These are phyloP conservation scores for Lynx canadensis DNA, from an alignment of 2,113 vertebrate species.

Conservation along the genomic window DNA sequence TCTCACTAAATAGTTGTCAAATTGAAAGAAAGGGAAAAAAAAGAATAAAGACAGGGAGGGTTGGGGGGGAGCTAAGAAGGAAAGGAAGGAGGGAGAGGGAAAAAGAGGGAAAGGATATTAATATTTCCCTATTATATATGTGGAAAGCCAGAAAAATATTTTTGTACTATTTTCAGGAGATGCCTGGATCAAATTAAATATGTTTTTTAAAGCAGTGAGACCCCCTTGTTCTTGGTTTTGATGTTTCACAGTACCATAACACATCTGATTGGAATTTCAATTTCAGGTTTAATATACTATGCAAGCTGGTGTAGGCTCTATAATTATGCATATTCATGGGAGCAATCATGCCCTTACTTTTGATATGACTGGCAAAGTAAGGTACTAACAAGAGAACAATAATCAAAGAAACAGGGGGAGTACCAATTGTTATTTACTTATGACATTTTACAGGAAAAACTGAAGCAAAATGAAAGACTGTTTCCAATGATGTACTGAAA, in stretches of 20 bases:
- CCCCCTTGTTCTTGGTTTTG: slow-evolving; percentile 36
- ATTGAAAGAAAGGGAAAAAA: neutral
- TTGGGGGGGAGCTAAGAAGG: neutral
- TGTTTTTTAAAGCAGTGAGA: neutral
- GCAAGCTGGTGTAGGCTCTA: slow-evolving; percentile 10
- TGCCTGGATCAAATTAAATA: slow-evolving; percentile 38
- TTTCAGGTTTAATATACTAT: slow-evolving; percentile 54
- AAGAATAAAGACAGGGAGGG: neutral
- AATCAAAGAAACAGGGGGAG: slow-evolving; percentile 47
- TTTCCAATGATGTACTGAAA: slow-evolving; percentile 53
- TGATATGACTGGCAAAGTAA: slow-evolving; percentile 26
- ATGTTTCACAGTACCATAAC: slow-evolving; percentile 29
- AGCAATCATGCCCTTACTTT: slow-evolving; percentile 40
- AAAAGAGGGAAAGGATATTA: neutral
- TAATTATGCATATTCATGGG: slow-evolving; percentile 59
- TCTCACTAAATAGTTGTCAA: neutral
- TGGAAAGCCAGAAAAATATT: slow-evolving; percentile 11
- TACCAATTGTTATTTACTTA: slow-evolving; percentile 59
- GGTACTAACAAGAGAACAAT: slow-evolving; percentile 40
- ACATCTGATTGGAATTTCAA: slow-evolving; percentile 58
- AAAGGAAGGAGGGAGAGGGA: neutral
- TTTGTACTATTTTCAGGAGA: neutral
- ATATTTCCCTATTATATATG: neutral
- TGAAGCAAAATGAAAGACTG: slow-evolving; percentile 36
- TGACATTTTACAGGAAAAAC: slow-evolving; percentile 55